Evolutionary conservation across 2,113 vertebrate genomes (phyloP).

Genomic region (Suncus etruscus): DNA sequence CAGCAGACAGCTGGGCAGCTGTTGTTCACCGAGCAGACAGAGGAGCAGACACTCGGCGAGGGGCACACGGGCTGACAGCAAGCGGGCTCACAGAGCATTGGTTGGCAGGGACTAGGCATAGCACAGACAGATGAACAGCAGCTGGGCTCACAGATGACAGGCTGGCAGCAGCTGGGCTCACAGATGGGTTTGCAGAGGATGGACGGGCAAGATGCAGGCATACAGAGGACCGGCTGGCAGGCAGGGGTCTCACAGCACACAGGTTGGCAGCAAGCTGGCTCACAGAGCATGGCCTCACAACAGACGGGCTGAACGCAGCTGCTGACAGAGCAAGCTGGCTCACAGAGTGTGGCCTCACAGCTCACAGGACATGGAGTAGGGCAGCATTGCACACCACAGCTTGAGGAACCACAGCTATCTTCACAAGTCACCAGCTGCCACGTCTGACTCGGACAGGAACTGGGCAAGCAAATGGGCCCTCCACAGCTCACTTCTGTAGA

Average conservation of each 20-base stretch:
- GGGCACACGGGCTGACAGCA: constrained; percentile 68
- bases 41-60: constrained; percentile 62
- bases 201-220: constrained; percentile 62
- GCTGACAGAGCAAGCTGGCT: background rate
- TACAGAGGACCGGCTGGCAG: constrained; percentile 68
- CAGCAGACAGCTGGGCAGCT: constrained; percentile 70
- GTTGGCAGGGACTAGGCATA: constrained; percentile 56
- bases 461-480: constrained; percentile 75
- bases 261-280: constrained; percentile 48
- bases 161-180: constrained; percentile 51
- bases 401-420: constrained; percentile 61
- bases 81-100: constrained; percentile 65
- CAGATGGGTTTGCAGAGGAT: constrained; percentile 66
- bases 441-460: constrained; percentile 74
- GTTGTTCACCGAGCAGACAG: constrained; percentile 58
- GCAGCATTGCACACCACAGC: constrained; percentile 49
- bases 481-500: constrained; percentile 72
- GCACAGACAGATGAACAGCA: constrained; percentile 58
- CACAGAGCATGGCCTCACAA: background rate
- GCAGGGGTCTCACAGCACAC: constrained; percentile 44
- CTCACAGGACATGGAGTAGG: constrained; percentile 15
- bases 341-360: background rate
- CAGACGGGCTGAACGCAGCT: constrained; percentile 43
- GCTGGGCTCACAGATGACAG: constrained; percentile 54
- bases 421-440: constrained; percentile 80